Evolutionary conservation across 1,140 invertebrate genomes (phyloP), one percentile per base, ranked within the genome.

Genomic region (Plectrocnemia conspersa): DNA sequence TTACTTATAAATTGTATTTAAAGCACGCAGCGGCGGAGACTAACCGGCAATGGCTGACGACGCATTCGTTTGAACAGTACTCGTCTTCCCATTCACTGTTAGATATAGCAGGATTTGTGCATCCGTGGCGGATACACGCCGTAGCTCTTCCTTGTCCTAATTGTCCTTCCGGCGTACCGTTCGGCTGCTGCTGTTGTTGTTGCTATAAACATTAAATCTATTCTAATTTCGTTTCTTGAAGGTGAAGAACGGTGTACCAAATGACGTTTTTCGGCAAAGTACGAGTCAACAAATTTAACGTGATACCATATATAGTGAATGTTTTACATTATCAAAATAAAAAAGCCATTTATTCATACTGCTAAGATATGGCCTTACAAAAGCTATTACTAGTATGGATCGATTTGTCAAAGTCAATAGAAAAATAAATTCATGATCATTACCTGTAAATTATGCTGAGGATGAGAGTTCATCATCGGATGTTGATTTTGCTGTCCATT

Each of bases 1-100:
- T 21, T 22, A 23, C 11, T n/a, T 21, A 35, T 49, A 46, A 48
- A 1, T 29, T 45, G 11, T 46, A 38, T 9, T 38, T 38, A 16
- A 38, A 7, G 16, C 5, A 38, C 6, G 16, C 7, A 38, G 35
- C 35, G 35, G 60, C 54, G 60, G 59, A 6, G 41, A 69, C 71
- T 70, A 73, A 87, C 85, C 86, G 89, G 83, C 93, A 97, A 74
- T 98, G 93, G 67, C 85, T 91, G 63, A 96, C 91, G 55, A 96
- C 93, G 77, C 94, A 98, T 70, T 97, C 93, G 76, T 94, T 95
- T 71, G 90, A 93, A 75, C 94, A 98, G 72, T 96, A 98, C 74
- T 97, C 93, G 69, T 93, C 89, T 70, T 97, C 93, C 93, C 93
- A 97, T 73, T 95, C 92, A 44, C 86, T 84, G 74, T 91, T 95